Percentiles rank a stretch among this genome's conserved stretches.
These are phyloP conservation scores for Equus przewalskii DNA, from an alignment of 2,113 vertebrate species.

Conservation along the genomic window DNA sequence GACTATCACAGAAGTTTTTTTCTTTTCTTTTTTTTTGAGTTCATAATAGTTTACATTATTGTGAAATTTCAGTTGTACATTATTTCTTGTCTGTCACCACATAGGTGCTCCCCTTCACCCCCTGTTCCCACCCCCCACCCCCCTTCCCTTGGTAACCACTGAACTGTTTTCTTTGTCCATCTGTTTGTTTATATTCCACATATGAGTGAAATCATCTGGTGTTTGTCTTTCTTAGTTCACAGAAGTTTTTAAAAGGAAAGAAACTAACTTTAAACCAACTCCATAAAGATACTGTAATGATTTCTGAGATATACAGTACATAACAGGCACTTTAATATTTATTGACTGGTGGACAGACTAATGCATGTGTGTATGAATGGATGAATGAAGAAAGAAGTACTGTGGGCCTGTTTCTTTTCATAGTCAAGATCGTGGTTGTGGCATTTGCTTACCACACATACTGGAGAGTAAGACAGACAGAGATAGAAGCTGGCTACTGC, in stretches of 20 bases:
- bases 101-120: too few species aligned
- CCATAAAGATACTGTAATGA: background rate
- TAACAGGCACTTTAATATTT: background rate
- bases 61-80: too few species aligned
- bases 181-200: too few species aligned
- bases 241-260: background rate
- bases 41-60: too few species aligned
- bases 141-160: too few species aligned
- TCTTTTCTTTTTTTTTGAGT: too few species aligned
- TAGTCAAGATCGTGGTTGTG: background rate
- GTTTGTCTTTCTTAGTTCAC: too few species aligned
- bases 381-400: background rate
- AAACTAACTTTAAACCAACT: background rate
- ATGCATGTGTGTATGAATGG: rapidly evolving
- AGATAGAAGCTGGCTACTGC: background rate
- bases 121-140: too few species aligned
- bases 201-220: too few species aligned
- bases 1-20: background rate
- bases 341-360: background rate
- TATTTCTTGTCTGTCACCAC: too few species aligned
- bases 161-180: too few species aligned
- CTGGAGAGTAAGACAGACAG: background rate
- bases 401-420: background rate
- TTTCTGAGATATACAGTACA: background rate
- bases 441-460: background rate